Evolutionary conservation across 2,113 vertebrate species (phyloP).

Genomic region (Pseudorectes ferrugineus): DNA sequence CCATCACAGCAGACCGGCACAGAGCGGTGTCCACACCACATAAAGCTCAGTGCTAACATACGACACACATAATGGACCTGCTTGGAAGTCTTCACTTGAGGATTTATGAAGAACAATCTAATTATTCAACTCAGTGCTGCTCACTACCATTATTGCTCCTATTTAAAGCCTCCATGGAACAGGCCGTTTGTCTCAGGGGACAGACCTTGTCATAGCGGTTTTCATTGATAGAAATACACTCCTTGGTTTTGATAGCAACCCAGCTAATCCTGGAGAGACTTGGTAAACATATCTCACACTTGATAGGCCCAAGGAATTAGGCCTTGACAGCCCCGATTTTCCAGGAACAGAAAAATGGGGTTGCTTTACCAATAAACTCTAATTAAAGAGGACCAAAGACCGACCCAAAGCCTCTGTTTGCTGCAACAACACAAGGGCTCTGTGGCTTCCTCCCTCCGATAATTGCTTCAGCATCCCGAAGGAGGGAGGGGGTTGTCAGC

Average conservation of each 20-base stretch:
- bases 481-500: not conserved
- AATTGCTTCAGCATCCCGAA: not conserved
- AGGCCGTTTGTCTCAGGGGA: conserved; percentile 66
- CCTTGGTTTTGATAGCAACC: conserved; percentile 35
- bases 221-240: conserved; percentile 57
- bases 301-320: conserved; percentile 22
- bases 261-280: conserved; percentile 23
- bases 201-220: conserved; percentile 52
- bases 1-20: not conserved
- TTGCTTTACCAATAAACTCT: not conserved
- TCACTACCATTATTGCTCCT: conserved; percentile 58
- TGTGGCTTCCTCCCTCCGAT: not conserved
- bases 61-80: conserved; percentile 49
- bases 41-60: conserved; percentile 37
- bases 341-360: conserved; percentile 2
- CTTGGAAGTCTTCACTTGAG: conserved; percentile 46
- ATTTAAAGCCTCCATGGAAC: conserved; percentile 61
- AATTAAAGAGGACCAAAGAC: not conserved
- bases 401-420: not conserved
- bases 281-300: conserved; percentile 51
- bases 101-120: conserved; percentile 69
- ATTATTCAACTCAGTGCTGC: conserved; percentile 64
- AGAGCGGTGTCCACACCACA: conserved; percentile 47
- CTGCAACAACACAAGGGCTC: not conserved
- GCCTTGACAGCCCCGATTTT: not conserved